A percentile compares a stretch with the other conserved stretches of the same genome.
Evolutionary conservation across 2,113 vertebrate species (phyloP).

Genomic region (Prunella fulvescens): DNA sequence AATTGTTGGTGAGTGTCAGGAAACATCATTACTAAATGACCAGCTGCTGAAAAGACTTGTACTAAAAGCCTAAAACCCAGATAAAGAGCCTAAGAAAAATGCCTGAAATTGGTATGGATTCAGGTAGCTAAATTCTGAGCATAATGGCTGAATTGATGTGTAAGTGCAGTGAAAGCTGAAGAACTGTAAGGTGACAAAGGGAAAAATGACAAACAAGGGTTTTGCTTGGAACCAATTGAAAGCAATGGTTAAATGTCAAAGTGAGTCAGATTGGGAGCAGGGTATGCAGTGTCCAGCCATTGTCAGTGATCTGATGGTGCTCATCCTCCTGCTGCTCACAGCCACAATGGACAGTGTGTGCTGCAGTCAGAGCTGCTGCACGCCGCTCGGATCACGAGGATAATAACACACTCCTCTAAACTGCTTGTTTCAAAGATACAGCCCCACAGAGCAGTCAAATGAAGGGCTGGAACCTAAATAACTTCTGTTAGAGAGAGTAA

Average conservation of each 20-base stretch:
- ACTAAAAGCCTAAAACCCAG: neutral
- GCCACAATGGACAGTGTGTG: neutral
- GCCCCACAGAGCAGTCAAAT: neutral
- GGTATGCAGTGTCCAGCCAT: neutral
- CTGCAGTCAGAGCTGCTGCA: neutral
- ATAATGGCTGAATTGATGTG: neutral
- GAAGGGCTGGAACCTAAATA: neutral
- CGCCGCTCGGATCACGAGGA: fast-evolving
- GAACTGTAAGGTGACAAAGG: neutral
- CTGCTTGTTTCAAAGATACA: neutral
- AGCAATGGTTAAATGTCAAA: neutral
- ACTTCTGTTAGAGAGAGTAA: neutral
- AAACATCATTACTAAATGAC: neutral
- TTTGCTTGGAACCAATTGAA: neutral
- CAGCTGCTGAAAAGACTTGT: neutral
- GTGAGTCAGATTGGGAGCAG: neutral
- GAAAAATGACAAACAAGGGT: neutral
- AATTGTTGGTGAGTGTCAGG: neutral
- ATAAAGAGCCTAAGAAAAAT: neutral
- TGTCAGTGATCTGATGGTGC: neutral
- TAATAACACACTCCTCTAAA: neutral
- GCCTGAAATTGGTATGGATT: neutral
- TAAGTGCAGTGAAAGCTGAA: neutral
- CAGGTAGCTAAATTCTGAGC: neutral
- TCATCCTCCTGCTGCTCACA: neutral